Conservation (phyloP, 2,113 vertebrate species). For the Brachypodius melanocephalos region DNA sequence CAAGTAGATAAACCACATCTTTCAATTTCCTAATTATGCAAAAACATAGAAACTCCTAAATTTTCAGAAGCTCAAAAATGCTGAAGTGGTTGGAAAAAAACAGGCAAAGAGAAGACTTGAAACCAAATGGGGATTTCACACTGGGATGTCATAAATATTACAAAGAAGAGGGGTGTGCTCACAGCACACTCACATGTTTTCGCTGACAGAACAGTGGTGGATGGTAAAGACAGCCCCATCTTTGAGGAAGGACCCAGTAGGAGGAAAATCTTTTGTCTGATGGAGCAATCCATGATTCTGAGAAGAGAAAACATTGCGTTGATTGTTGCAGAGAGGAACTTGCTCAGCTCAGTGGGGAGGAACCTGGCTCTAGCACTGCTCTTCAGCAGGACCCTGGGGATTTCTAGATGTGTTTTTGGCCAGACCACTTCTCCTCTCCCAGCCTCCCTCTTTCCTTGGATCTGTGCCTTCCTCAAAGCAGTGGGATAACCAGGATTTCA, state of each 20-base stretch:
- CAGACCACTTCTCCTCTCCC: not conserved
- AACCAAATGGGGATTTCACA: not conserved
- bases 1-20: conserved; percentile 3
- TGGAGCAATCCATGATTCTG: not conserved
- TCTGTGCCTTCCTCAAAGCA: not conserved
- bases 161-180: not conserved
- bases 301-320: not conserved
- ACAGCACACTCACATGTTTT: not conserved
- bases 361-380: not conserved
- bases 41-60: not conserved
- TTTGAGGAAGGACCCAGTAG: not conserved
- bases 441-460: not conserved
- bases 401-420: not conserved
- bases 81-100: not conserved
- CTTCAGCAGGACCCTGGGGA: not conserved
- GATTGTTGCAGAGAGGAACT: not conserved
- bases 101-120: not conserved
- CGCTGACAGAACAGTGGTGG: not conserved
- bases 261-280: not conserved
- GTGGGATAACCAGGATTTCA: not conserved
- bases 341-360: not conserved
- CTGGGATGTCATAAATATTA: not conserved
- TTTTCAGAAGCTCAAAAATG: conserved; percentile 8
- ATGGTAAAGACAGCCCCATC: not conserved
- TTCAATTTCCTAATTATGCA: conserved; percentile 24